Evolutionary conservation across 2,888 invertebrate species (phyloP).

Genomic region (Phymatocera aterrima): DNA sequence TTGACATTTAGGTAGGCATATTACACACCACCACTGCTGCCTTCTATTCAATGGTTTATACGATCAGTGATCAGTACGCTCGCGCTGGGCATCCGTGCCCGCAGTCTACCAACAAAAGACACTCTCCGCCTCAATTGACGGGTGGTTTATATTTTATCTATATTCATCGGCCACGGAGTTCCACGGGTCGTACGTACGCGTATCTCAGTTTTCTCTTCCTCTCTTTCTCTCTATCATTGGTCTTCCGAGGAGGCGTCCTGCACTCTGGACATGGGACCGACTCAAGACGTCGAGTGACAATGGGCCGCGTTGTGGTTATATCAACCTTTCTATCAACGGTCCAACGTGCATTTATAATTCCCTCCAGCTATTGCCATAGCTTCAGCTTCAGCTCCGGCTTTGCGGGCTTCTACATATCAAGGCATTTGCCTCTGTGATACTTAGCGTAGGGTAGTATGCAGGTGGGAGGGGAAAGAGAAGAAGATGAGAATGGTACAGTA

Average conservation of each 20-base stretch:
- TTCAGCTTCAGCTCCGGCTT: neutral
- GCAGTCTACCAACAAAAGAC: constrained; percentile 45
- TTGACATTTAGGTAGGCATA: constrained; percentile 31
- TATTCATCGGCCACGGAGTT: constrained; percentile 28
- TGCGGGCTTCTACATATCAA: too few relatives aligned
- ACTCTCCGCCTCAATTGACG: constrained; percentile 41
- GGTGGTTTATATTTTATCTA: constrained; percentile 33
- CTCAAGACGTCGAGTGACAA: constrained; percentile 43
- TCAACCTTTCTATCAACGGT: constrained; percentile 51
- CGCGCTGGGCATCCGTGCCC: constrained; percentile 30
- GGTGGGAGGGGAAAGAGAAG: neutral
- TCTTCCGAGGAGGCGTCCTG: neutral
- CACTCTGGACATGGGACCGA: constrained; percentile 27
- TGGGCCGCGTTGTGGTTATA: constrained; percentile 43
- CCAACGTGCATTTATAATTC: constrained; percentile 48
- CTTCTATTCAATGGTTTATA: too few relatives aligned
- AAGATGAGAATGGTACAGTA: neutral
- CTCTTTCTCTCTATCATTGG: neutral
- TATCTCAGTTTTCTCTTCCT: neutral
- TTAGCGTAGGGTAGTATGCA: neutral
- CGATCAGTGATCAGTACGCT: too few relatives aligned
- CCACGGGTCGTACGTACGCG: neutral
- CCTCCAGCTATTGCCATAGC: too few relatives aligned
- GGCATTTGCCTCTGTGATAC: constrained; percentile 11
- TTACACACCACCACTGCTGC: neutral